These are phyloP conservation scores for Camelus dromedarius DNA, from an alignment of 2,113 vertebrate genomes.

Conservation along the genomic window DNA sequence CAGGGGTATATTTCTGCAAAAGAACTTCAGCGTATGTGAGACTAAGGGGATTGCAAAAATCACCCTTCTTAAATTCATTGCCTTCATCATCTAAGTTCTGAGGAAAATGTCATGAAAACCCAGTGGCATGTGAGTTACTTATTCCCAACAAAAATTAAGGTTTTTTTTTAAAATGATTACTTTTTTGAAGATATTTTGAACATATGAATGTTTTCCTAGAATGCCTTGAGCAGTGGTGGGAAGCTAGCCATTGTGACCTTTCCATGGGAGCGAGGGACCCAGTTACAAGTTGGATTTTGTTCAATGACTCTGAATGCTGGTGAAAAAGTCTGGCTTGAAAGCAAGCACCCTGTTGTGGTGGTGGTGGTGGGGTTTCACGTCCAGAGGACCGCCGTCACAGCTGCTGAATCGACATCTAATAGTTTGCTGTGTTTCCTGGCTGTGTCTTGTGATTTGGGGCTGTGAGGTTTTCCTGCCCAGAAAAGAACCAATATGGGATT, in stretches of 20 bases:
- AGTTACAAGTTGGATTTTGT: not conserved
- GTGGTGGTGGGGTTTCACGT: not conserved
- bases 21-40: not conserved
- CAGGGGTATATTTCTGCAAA: not conserved
- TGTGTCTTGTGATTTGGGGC: not conserved
- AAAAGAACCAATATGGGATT: not conserved
- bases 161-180: not conserved
- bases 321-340: not conserved
- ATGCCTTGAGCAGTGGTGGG: not conserved
- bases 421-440: not conserved
- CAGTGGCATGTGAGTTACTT: slow-evolving; percentile 78
- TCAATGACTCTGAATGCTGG: slow-evolving; percentile 15
- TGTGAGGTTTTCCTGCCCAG: not conserved
- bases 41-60: slow-evolving; percentile 83
- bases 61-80: slow-evolving; percentile 82
- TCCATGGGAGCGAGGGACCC: not conserved
- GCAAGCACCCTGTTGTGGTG: fast-evolving
- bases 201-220: slow-evolving; percentile 49
- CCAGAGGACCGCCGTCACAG: fast-evolving
- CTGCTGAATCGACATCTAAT: too few relatives aligned
- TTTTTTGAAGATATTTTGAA: slow-evolving; percentile 80
- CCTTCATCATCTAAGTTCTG: slow-evolving; percentile 76
- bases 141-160: slow-evolving; percentile 75
- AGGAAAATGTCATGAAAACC: slow-evolving; percentile 84
- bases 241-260: slow-evolving; percentile 38